Conservation (phyloP, 2,113 vertebrate species). For the Naja naja region DNA sequence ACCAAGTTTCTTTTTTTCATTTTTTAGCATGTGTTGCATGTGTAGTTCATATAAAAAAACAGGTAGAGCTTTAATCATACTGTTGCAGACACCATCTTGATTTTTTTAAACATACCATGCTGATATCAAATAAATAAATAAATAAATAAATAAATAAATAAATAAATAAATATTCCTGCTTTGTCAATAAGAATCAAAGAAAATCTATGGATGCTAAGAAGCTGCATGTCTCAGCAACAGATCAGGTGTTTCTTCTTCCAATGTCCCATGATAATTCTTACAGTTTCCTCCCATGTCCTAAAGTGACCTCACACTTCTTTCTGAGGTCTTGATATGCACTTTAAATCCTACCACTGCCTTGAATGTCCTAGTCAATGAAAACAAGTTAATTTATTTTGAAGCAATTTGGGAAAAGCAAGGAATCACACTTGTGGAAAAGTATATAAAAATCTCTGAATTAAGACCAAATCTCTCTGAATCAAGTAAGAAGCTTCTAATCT, state of each 20-base stretch:
- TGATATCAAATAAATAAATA: too few species aligned
- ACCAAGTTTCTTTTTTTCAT: neutral
- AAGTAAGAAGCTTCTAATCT: neutral
- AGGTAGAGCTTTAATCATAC: neutral
- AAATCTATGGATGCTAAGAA: neutral
- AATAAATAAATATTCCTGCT: too few species aligned
- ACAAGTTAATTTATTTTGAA: neutral
- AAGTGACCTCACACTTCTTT: neutral
- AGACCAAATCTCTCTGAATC: neutral
- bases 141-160: too few species aligned
- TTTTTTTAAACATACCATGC: neutral
- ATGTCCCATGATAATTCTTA: neutral
- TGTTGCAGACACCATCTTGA: neutral
- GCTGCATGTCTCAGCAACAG: neutral
- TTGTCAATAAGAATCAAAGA: neutral
- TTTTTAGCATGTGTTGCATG: neutral
- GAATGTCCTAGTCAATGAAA: neutral
- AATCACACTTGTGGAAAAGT: neutral
- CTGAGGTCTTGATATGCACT: neutral
- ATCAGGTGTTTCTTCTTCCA: neutral
- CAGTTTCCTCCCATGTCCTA: neutral
- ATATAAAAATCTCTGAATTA: neutral
- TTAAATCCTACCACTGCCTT: too few species aligned
- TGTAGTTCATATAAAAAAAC: neutral
- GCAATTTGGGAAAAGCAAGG: neutral